Evolutionary conservation across 2,113 vertebrate genomes (phyloP).

Genomic region (Ammodytes marinus): DNA sequence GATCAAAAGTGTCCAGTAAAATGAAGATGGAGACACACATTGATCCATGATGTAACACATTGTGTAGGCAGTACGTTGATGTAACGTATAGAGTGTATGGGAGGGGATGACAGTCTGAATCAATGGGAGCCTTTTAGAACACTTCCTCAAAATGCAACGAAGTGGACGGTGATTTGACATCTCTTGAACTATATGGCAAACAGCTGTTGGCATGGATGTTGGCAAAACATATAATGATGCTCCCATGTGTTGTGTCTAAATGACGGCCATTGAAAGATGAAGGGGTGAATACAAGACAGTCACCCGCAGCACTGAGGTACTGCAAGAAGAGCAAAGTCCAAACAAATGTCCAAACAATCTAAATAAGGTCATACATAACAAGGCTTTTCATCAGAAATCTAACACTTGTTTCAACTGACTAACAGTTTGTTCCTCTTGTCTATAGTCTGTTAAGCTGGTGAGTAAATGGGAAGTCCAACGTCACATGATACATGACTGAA

Average conservation of each 20-base stretch:
- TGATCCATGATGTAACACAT: no score
- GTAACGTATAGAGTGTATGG: no score
- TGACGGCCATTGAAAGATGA: background rate
- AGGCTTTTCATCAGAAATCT: conserved; percentile 11
- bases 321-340: no score
- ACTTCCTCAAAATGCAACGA: background rate
- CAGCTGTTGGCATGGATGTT: background rate
- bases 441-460: conserved; percentile 3
- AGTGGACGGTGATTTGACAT: background rate
- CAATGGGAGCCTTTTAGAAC: background rate
- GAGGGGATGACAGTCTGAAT: no score
- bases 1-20: no score
- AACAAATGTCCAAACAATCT: background rate
- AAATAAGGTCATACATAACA: background rate
- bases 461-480: background rate
- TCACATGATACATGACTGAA: background rate
- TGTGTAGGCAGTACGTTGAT: no score
- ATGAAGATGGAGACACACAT: no score
- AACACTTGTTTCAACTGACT: conserved; percentile 1
- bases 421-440: background rate
- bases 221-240: background rate
- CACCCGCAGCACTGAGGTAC: no score
- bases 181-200: background rate
- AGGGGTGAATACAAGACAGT: no score
- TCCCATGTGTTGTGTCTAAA: background rate